phyloP scores from a whole-genome alignment of 2,888 invertebrate genomes.

The Philonicus albiceps region DNA sequence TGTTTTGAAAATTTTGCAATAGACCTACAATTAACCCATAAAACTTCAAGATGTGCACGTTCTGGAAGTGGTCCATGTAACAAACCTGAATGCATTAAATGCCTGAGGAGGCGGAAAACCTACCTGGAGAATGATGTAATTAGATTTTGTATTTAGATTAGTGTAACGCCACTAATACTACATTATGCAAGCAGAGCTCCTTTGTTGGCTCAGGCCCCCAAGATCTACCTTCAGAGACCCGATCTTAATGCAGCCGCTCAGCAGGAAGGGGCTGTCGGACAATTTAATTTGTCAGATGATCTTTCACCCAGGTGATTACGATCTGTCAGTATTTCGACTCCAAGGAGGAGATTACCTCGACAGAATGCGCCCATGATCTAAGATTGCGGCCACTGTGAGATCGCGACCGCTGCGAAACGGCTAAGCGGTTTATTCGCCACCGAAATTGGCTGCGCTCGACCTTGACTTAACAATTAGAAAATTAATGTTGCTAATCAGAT shows the following conservation, averaged over 20 bases:
- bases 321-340: not conserved
- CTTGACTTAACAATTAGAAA: slow-evolving; percentile 16
- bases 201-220: not conserved
- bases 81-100: slow-evolving; percentile 16
- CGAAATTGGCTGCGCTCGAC: not conserved
- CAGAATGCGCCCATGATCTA: slow-evolving; percentile 17
- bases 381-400: not conserved
- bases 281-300: slow-evolving; percentile 36
- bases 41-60: slow-evolving; percentile 29
- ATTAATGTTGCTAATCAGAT: slow-evolving; percentile 16
- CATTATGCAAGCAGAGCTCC: not conserved
- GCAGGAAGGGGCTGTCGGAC: slow-evolving; percentile 7
- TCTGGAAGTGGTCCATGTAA: slow-evolving; percentile 29
- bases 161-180: slow-evolving; percentile 13
- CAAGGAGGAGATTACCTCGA: not conserved
- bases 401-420: not conserved
- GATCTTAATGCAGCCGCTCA: not conserved
- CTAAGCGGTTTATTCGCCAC: not conserved
- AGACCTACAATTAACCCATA: slow-evolving; percentile 30
- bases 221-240: not conserved
- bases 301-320: slow-evolving; percentile 28
- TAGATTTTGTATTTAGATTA: slow-evolving; percentile 33
- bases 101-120: not conserved
- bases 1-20: not conserved
- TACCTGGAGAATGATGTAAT: slow-evolving; percentile 24